These are phyloP conservation scores for Hipposideros larvatus DNA, from an alignment of 2,797 vertebrate species.

Conservation along the genomic window DNA sequence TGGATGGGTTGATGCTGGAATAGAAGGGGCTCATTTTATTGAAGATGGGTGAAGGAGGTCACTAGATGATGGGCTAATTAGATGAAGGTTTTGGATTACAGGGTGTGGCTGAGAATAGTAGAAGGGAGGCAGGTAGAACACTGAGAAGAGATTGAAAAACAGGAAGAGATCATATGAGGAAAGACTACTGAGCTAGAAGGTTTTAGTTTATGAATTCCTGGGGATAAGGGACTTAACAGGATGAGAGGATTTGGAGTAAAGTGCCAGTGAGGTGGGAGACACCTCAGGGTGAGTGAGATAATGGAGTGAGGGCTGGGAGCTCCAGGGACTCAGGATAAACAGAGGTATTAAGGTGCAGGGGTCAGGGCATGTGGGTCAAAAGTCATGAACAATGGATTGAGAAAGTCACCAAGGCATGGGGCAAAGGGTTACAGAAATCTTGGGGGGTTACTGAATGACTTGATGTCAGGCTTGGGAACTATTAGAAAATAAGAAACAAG, in stretches of 20 bases:
- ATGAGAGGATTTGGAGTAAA: not conserved
- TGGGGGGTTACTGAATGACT: not conserved
- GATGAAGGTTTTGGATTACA: slow-evolving; percentile 17
- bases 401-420: not conserved
- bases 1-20: not conserved
- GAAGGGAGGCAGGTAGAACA: not conserved
- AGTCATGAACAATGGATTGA: not conserved
- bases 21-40: not conserved
- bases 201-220: not conserved
- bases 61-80: not conserved
- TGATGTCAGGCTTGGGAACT: slow-evolving; percentile 18
- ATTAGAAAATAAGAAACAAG: slow-evolving; percentile 46
- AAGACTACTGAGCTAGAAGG: not conserved
- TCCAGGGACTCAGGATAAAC: not conserved
- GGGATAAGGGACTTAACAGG: not conserved
- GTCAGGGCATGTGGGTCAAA: not conserved
- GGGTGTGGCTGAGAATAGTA: not conserved
- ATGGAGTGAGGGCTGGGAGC: not conserved
- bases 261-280: not conserved
- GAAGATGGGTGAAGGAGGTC: not conserved
- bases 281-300: not conserved
- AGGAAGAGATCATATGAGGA: not conserved
- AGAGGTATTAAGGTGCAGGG: not conserved
- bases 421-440: not conserved
- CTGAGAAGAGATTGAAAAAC: not conserved